A percentile compares a stretch with the other conserved stretches of the same genome.
Conservation (phyloP, 2,113 vertebrate genomes). For the Bungarus multicinctus region DNA sequence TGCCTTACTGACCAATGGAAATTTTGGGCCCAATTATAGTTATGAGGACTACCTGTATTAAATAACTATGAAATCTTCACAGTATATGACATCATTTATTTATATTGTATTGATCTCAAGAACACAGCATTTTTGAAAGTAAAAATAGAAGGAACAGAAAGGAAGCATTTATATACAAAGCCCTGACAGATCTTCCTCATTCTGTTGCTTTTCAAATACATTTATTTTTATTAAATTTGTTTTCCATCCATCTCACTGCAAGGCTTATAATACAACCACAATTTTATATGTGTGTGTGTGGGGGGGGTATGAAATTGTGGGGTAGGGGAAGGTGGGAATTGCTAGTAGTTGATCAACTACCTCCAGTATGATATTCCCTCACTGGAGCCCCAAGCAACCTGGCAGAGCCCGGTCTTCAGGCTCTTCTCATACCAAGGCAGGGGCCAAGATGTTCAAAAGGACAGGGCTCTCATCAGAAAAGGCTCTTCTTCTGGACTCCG, state of each 20-base stretch:
- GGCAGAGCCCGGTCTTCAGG: no score
- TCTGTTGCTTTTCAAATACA: background rate
- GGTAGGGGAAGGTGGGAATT: background rate
- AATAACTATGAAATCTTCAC: background rate
- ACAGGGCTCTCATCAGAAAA: background rate
- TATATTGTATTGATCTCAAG: background rate
- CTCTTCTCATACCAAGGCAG: background rate
- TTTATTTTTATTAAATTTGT: background rate
- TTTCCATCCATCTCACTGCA: background rate
- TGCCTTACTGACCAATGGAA: background rate
- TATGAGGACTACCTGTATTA: background rate
- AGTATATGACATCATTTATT: background rate
- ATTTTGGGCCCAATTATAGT: background rate
- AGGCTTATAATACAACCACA: background rate
- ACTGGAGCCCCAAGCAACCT: no score
- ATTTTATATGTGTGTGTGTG: background rate
- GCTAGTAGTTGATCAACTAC: background rate
- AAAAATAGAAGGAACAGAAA: background rate
- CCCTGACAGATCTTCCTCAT: background rate
- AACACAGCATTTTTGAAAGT: background rate
- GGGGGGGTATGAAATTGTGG: background rate
- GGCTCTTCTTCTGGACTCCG: background rate
- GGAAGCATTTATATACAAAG: background rate
- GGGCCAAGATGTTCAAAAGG: background rate
- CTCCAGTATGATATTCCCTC: background rate